Base-by-base conservation (phyloP, 1,140 invertebrate genomes). In the Listronotus oregonensis region DNA sequence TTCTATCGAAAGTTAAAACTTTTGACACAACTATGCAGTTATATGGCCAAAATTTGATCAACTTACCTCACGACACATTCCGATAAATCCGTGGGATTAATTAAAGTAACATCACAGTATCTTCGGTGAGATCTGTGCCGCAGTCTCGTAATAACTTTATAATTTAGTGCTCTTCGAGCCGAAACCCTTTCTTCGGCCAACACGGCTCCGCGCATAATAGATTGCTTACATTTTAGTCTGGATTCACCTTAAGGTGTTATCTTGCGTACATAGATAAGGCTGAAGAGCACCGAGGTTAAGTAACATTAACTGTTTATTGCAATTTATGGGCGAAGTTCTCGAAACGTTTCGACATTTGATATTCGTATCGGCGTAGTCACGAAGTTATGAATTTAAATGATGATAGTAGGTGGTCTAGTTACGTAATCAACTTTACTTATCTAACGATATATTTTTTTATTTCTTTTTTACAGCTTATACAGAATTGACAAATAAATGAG, bases 21-120 rank as follows among this genome's bases (percentile, higher is more conserved):
- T n/a, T n/a, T n/a, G n/a, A n/a, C n/a, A n/a, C n/a, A n/a, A n/a
- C n/a, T n/a, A n/a, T n/a, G n/a, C n/a, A n/a, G n/a, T 3, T 7
- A 37, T 12, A 37, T 12, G 11, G 34, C 11, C 7, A 5, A 37
- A 9, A 10, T 37, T 37, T 37, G 34, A 37, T 37, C 11, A 37
- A 12, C 34, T 37, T 12, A 37, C 34, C 34, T 37, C 34, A 37
- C 34, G 34, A 37, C 15, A 8, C 14, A 47, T 18, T 47, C 50
- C 58, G 58, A 61, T 61, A 61, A 61, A 61, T 61, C 58, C 46
- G 40, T 32, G 21, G 47, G 47, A 79, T 79, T 79, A 79, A 79
- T 79, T 78, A 79, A 79, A 75, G 75, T 75, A 76, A 75, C 76
- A 77, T 79, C 77, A 77, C 74, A 76, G 71, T 79, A 78, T 79